Percentiles rank a stretch among this genome's conserved stretches.
These are phyloP conservation scores for Bos taurus DNA, from an alignment of 2,113 vertebrate species.

Conservation along the genomic window ARS-UCD2.0 NC_037346.1:53903501-53904000, in stretches of 20 bases:
- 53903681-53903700: background rate
- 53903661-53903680: background rate
- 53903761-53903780: background rate
- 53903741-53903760: background rate
- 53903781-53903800: background rate
- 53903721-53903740: background rate
- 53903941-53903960: background rate
- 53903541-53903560: background rate
- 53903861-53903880: background rate
- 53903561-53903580: too few relatives aligned
- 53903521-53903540: background rate
- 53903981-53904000: background rate
- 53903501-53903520: background rate
- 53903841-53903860: background rate
- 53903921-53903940: background rate
- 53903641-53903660: background rate
- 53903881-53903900: background rate
- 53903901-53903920: background rate
- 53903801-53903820: background rate
- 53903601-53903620: background rate
- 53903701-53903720: background rate
- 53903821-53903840: background rate
- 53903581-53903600: rapidly evolving
- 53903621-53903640: background rate
- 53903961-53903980: rapidly evolving